A percentile compares a stretch with the other conserved stretches of the same genome.
Evolutionary conservation across 1,140 invertebrate species (phyloP).

Genomic region (Conus ventricosus): DNA sequence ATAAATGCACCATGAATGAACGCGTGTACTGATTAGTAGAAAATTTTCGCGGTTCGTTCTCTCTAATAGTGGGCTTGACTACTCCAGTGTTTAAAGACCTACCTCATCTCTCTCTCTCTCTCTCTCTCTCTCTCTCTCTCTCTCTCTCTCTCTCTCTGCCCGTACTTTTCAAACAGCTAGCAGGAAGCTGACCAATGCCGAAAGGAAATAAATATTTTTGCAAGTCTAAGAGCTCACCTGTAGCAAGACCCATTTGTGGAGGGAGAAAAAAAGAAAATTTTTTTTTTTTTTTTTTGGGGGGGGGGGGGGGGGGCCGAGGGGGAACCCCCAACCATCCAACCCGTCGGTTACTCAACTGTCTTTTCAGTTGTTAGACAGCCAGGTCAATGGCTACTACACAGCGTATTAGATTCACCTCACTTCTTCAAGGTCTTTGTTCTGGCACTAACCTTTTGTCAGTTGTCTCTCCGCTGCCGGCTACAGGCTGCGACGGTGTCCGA

Average conservation of each 20-base stretch:
- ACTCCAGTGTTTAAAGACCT: no score
- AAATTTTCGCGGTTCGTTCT: no score
- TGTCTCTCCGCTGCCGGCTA: neutral
- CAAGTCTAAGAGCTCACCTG: neutral
- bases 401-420: neutral
- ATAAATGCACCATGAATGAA: no score
- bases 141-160: neutral
- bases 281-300: no score
- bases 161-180: no score
- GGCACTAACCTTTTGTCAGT: neutral
- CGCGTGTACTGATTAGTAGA: no score
- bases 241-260: neutral
- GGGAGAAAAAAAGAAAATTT: neutral
- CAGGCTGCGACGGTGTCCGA: neutral
- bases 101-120: conserved; percentile 9
- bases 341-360: neutral
- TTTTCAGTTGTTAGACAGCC: neutral
- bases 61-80: no score
- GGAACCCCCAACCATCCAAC: neutral
- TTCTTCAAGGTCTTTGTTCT: conserved; percentile 25
- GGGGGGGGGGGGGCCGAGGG: conserved; percentile 20
- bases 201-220: neutral
- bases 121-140: conserved; percentile 24
- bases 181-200: neutral
- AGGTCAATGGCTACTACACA: neutral